phyloP scores from a whole-genome alignment of 2,113 vertebrate genomes.

The Mohoua ochrocephala region DNA sequence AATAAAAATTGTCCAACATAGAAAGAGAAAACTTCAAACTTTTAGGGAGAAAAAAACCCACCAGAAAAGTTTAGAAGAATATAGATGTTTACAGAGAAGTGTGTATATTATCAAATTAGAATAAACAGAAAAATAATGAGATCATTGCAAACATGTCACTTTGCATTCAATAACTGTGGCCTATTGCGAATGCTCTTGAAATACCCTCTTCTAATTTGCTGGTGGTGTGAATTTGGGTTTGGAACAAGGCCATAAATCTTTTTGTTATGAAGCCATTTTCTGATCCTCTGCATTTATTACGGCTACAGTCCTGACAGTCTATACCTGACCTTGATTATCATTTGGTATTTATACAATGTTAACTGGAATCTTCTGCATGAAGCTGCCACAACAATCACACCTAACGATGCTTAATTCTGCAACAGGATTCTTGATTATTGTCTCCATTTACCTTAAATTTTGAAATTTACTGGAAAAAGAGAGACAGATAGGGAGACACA shows the following conservation, averaged over 20 bases:
- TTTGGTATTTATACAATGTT: constrained; percentile 35
- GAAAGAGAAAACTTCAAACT: background rate
- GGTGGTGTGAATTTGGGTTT: constrained; percentile 24
- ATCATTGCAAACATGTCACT: background rate
- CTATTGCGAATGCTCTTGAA: constrained; percentile 46
- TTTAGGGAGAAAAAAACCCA: background rate
- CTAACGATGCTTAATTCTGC: background rate
- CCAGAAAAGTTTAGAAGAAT: background rate
- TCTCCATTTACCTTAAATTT: background rate
- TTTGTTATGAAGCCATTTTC: constrained; percentile 60
- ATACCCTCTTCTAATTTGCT: constrained; percentile 50
- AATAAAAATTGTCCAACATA: background rate
- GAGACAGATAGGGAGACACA: background rate
- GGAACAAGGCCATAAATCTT: constrained; percentile 35
- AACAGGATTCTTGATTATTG: background rate
- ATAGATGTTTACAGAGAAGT: background rate
- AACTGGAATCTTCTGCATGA: constrained; percentile 7
- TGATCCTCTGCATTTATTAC: constrained; percentile 60
- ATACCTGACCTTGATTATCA: constrained; percentile 50
- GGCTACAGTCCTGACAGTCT: background rate
- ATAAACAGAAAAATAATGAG: background rate
- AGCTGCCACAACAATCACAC: background rate
- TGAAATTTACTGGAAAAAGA: background rate
- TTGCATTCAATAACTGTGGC: background rate
- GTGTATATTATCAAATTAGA: background rate